Evolutionary conservation across 2,797 vertebrate genomes (phyloP), one percentile per base, ranked within the genome.

Genomic region (Macrochelys suwanniensis): DNA sequence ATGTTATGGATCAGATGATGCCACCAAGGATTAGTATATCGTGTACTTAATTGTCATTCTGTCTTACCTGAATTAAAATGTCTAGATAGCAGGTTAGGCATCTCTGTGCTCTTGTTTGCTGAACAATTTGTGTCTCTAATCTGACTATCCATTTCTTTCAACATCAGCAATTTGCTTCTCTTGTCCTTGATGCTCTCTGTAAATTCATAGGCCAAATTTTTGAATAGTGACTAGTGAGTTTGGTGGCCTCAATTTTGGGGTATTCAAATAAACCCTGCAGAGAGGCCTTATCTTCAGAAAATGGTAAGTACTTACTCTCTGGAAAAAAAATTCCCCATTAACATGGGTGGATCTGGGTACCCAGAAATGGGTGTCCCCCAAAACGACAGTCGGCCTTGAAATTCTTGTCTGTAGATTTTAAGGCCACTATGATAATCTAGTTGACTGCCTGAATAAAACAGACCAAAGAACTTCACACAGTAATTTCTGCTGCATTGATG

Each of bases 371-470:
- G 42, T 25, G 71, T 6, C 23, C 42, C 42, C 25, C 71, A 76
- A 76, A 76, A 45, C 16, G 25, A 25, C 68, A 74, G 9, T 8
- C 10, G 11, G 37, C n/a, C 10, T 71, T 71, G 68, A 25, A 71
- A 0, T 56, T 45, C 49, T 5, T 2, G 23, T 37, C 2, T 56
- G 37, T 56, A 57, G 31, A 10, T 79, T 37, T 86, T 89, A 57
- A 78, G 16, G 81, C 53, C 17, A 19, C 6, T 81, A 12, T 68
- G 16, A 65, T 0, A 0, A 85, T 17, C 21, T 12, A 0, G 17
- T 2, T 37, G 28, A 15, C 25, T 74, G 53, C 8, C 19, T 80
- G 28, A 33, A 2, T 49, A 57, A 83, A n/a, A 68, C 0, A 0
- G 11, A 42, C 28, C 21, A 31, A 42, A 10, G 16, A 71, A 92